Base-by-base conservation (phyloP, 2,888 invertebrate species). In the Caenorhabditis japonica region DNA sequence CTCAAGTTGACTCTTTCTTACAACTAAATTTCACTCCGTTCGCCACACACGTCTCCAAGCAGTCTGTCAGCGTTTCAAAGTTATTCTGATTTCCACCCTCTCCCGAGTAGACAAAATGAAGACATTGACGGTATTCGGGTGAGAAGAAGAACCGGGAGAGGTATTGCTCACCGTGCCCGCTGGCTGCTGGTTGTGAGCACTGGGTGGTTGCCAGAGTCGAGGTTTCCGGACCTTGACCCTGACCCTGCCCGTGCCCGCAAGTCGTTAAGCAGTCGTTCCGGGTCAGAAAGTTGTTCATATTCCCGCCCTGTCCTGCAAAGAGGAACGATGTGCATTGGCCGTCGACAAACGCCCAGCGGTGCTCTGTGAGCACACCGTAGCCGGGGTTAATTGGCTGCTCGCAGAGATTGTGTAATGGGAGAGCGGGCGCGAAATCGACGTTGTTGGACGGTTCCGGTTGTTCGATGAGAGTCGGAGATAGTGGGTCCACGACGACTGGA, bases 221-320 rank as follows among this genome's bases (percentile, higher is more conserved):
- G n/a, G 53, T 59, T 34, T 25, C 33, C 1, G 56, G 51, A 23
- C 56, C 36, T 64, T 76, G 73, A n/a, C n/a, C n/a, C n/a, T n/a
- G n/a, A n/a, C n/a, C n/a, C n/a, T n/a, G n/a, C n/a, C n/a, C n/a
- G n/a, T n/a, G n/a, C n/a, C n/a, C n/a, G 55, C 83, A 83, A 17
- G 72, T 69, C 12, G 55, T 60, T 27, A 77, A 70, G 44, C 83
- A 83, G 23, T 80, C 81, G 15, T 39, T 70, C 38, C 72, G 59
- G 8, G 74, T 77, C 61, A 82, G 41, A 52, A 82, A 83, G 53
- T 83, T 83, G 68, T 83, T 83, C 55, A 77, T 68, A 46, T 83
- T 83, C 19, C 83, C 83, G 10, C 76, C 77, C 8, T 70, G 60
- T 8, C 83, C 83, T 3, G 53, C 47, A 56, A 72, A 83, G 1